Conservation (phyloP, 2,888 invertebrate genomes). For the Lithodes maja region DNA sequence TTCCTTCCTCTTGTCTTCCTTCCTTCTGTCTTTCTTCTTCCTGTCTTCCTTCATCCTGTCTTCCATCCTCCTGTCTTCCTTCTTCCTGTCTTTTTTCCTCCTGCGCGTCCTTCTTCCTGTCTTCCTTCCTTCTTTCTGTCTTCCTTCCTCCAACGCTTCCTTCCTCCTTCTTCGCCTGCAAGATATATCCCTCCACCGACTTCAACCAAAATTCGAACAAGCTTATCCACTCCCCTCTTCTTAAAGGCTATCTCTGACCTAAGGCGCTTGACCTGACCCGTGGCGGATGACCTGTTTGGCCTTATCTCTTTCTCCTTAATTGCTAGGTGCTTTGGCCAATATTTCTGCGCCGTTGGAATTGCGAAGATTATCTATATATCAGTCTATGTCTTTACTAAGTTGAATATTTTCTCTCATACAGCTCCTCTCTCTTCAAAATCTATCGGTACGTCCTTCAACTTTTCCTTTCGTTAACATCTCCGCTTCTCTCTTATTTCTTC, state of each 20-base stretch:
- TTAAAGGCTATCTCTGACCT: not conserved
- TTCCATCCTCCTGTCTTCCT: not conserved
- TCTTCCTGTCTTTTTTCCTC: not conserved
- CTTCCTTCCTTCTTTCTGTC: constrained; percentile 34
- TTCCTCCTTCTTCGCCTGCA: constrained; percentile 42
- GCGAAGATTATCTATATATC: not conserved
- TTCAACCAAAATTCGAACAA: not conserved
- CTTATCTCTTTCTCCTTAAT: not conserved
- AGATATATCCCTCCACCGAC: not conserved
- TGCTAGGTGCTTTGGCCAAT: not conserved
- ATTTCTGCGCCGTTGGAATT: not conserved
- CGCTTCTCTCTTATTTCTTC: not conserved
- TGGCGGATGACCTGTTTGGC: not conserved
- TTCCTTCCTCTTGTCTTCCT: not conserved
- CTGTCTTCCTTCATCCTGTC: not conserved
- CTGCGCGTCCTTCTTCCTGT: not conserved
- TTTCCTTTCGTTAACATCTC: not conserved
- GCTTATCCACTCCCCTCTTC: constrained; percentile 12
- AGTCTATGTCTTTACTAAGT: not conserved
- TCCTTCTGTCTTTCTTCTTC: not conserved
- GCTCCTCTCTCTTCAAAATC: not conserved
- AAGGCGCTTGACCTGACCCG: not conserved
- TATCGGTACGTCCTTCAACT: not conserved
- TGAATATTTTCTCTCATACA: not conserved
- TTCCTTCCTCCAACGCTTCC: constrained; percentile 42